phyloP scores from a whole-genome alignment of 2,113 vertebrate genomes.

The Zosterops japonicus region DNA sequence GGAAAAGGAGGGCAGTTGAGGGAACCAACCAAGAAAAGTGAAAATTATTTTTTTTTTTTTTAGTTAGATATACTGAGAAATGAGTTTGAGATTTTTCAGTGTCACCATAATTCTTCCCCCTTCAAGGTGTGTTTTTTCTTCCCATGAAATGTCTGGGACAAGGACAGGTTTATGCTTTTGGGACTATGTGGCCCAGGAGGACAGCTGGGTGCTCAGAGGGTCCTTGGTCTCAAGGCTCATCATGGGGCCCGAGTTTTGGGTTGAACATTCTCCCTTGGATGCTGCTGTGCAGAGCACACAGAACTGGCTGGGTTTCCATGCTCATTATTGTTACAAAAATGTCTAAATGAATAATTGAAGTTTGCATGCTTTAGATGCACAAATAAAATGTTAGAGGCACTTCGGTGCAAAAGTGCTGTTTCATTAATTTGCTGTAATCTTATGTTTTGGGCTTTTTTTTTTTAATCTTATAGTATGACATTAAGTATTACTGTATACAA shows the following conservation, averaged over 20 bases:
- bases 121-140: not conserved
- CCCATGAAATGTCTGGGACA: not conserved
- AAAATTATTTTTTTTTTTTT: not conserved
- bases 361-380: not conserved
- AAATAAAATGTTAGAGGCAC: not conserved
- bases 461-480: not conserved
- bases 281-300: not conserved
- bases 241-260: not conserved
- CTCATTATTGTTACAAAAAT: not conserved
- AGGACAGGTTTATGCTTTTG: not conserved
- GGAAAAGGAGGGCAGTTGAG: not conserved
- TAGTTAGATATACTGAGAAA: not conserved
- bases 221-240: not conserved
- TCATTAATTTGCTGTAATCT: not conserved
- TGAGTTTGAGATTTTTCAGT: not conserved
- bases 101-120: not conserved
- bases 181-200: not conserved
- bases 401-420: not conserved
- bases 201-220: not conserved
- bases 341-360: not conserved
- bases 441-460: rapidly evolving
- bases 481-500: not conserved
- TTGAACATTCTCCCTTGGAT: not conserved
- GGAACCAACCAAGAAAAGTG: not conserved
- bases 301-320: not conserved